phyloP scores from a whole-genome alignment of 2,797 vertebrate species.

The Chiroxiphia lanceolata region DNA sequence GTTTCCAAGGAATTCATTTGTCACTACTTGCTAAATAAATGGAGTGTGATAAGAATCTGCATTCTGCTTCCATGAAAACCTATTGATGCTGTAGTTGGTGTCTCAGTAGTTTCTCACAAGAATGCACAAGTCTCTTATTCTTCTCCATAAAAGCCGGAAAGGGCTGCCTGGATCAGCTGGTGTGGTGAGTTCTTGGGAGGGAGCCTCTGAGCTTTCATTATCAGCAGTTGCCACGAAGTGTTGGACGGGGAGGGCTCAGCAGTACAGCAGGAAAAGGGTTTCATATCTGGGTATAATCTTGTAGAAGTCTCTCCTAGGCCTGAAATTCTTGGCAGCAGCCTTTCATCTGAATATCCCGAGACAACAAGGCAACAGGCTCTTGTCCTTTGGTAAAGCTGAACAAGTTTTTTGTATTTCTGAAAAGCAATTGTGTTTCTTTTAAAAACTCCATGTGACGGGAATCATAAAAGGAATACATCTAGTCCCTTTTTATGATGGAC shows the following conservation, averaged over 20 bases:
- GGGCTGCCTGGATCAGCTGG: slow-evolving; percentile 41
- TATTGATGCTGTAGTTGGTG: slow-evolving; percentile 43
- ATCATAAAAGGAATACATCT: neutral
- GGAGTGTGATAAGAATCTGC: slow-evolving; percentile 57
- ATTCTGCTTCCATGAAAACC: slow-evolving; percentile 47
- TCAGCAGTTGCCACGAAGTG: slow-evolving; percentile 16
- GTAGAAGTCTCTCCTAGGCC: slow-evolving; percentile 10
- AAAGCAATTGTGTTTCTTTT: neutral
- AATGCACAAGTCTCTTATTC: slow-evolving; percentile 50
- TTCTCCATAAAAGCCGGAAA: slow-evolving; percentile 68
- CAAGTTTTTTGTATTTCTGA: neutral
- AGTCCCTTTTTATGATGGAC: neutral
- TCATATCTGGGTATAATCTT: slow-evolving; percentile 59
- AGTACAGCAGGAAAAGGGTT: slow-evolving; percentile 39
- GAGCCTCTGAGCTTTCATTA: neutral
- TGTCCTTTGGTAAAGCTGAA: neutral
- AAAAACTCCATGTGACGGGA: neutral
- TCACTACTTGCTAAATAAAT: slow-evolving; percentile 48
- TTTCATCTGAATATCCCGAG: neutral
- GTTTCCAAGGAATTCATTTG: slow-evolving; percentile 62
- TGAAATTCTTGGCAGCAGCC: slow-evolving; percentile 51
- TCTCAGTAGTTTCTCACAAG: slow-evolving; percentile 64
- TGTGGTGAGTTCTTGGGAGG: neutral
- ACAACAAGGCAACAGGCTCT: neutral
- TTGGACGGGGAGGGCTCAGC: neutral